Evolutionary conservation across 1,140 invertebrate species (phyloP), one percentile per base, ranked within the genome.

Genomic region (Meteorus sp.): DNA sequence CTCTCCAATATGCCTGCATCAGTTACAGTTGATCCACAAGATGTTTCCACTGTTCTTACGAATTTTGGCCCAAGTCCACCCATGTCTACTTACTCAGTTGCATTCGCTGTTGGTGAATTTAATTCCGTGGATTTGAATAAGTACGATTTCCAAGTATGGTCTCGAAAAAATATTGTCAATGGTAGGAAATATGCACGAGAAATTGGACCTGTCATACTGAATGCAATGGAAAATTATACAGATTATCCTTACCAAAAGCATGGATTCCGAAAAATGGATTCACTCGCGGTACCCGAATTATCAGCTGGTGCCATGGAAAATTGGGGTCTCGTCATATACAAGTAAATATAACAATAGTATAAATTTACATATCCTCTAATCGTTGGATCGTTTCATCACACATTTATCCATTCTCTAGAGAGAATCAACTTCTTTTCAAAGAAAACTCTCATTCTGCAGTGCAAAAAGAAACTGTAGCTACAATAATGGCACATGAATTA

Each of bases 241-340:
- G 15, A 8, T 0, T 61, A 71, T 11, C 3, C 9, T 0, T 69
- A 27, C 53, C 0, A 23, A 19, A 31, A 81, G 3, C 31, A 17
- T 29, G 20, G 31, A 20, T 7, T 52, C 3, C 4, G 53, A 0
- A 83, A 86, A 69, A 66, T 83, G 64, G 84, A 89, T 66, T 84
- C 89, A 68, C 81, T 90, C 22, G 84, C 87, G 7, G 83, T 91
- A 41, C 88, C 89, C 2, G 85, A 91, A 61, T 95, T 95, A 76
- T 80, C 83, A 1, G 86, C 91, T 0, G 91, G 89, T 25, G 93
- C 91, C 20, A 92, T 94, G 89, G 91, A 93, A 71, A 92, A 93
- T 75, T 94, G 90, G 86, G 86, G 86, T 6, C 68, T 88, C 0
- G 79, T 87, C 1, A 85, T 83, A 2, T 88, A 85, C 59, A 77